Percentiles rank a stretch among this genome's conserved stretches.
phyloP scores from a whole-genome alignment of 2,888 invertebrate species.

The Cerceris ruficornis region DNA sequence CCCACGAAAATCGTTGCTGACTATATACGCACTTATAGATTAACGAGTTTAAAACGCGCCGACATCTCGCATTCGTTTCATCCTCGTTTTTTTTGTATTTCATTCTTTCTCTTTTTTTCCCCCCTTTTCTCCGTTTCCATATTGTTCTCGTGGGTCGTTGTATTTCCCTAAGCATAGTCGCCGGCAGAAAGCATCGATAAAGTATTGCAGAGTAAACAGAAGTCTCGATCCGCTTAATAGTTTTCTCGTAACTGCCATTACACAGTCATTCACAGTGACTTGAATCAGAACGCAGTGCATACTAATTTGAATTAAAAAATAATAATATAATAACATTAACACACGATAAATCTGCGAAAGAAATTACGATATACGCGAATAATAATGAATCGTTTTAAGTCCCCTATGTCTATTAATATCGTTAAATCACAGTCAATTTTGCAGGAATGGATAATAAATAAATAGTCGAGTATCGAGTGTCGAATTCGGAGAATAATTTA shows the following conservation, averaged over 20 bases:
- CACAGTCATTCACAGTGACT: slow-evolving; percentile 60
- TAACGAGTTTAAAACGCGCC: slow-evolving; percentile 44
- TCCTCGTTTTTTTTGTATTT: no score
- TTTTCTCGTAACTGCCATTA: slow-evolving; percentile 35
- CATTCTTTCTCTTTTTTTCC: no score
- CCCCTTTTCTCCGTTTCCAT: slow-evolving; percentile 28
- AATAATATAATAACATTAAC: slow-evolving; percentile 39
- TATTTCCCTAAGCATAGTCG: slow-evolving; percentile 57
- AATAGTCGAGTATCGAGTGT: slow-evolving; percentile 42
- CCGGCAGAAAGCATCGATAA: slow-evolving; percentile 50
- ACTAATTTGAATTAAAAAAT: slow-evolving; percentile 51
- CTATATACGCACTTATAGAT: slow-evolving; percentile 52
- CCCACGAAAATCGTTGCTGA: slow-evolving; percentile 48
- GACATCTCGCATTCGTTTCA: slow-evolving; percentile 30
- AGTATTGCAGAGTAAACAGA: slow-evolving; percentile 35
- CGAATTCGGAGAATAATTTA: slow-evolving; percentile 46
- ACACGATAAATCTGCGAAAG: slow-evolving; percentile 44
- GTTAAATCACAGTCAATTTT: slow-evolving; percentile 79
- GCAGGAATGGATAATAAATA: slow-evolving; percentile 68
- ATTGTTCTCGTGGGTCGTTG: slow-evolving; percentile 40
- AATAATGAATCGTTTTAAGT: slow-evolving; percentile 53
- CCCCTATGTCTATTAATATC: slow-evolving; percentile 68
- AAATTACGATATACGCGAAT: slow-evolving; percentile 34
- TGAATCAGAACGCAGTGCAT: slow-evolving; percentile 47
- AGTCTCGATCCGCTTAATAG: slow-evolving; percentile 45